Percentiles rank a stretch among this genome's conserved stretches.
Conservation (phyloP, 2,888 invertebrate genomes). For the Lathronympha strigana region DNA sequence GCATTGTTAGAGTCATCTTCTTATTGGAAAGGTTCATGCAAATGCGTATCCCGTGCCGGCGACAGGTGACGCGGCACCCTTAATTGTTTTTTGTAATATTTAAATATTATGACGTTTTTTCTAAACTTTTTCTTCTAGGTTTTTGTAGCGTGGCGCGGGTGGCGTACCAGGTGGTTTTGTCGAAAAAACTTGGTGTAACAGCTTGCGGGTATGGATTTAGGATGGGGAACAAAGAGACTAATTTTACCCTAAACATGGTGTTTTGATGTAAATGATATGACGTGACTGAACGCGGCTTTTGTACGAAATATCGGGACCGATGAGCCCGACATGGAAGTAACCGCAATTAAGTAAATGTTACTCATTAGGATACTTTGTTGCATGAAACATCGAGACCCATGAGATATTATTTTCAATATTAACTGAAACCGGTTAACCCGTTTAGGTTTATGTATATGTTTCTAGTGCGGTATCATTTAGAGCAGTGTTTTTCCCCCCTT, state of each 20-base stretch:
- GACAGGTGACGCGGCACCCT: constrained; percentile 83
- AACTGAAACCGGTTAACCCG: too few species aligned
- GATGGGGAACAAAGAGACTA: constrained; percentile 41
- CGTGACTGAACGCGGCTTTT: constrained; percentile 26
- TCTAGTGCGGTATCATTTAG: too few species aligned
- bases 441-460: too few species aligned
- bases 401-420: too few species aligned
- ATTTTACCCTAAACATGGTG: constrained; percentile 39
- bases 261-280: constrained; percentile 40
- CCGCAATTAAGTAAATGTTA: not conserved
- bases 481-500: too few species aligned
- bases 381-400: too few species aligned
- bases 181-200: constrained; percentile 69
- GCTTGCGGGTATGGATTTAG: constrained; percentile 61
- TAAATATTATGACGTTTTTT: constrained; percentile 82
- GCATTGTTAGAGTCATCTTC: constrained; percentile 36
- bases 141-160: constrained; percentile 78
- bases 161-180: constrained; percentile 80
- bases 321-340: not conserved
- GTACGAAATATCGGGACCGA: constrained; percentile 2
- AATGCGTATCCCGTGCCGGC: constrained; percentile 80
- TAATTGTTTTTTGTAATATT: constrained; percentile 84
- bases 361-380: not conserved
- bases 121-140: constrained; percentile 65
- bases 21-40: constrained; percentile 74